A percentile compares a stretch with the other conserved stretches of the same genome.
These are phyloP conservation scores for Argyresthia goedartella DNA, from an alignment of 2,888 invertebrate species.

Conservation along the genomic window DNA sequence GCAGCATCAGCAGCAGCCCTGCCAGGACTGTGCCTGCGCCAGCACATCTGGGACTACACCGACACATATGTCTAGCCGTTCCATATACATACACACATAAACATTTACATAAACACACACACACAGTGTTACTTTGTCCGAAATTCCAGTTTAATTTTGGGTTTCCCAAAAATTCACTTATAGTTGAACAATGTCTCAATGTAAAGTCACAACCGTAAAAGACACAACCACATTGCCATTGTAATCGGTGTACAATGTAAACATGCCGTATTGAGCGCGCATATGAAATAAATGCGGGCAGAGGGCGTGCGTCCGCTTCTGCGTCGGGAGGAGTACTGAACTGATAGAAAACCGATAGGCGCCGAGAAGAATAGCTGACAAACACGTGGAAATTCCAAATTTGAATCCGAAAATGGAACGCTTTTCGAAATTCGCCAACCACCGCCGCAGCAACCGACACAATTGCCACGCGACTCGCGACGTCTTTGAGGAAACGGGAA, in stretches of 20 bases:
- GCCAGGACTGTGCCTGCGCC: neutral
- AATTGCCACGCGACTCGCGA: too few species aligned
- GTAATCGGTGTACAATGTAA: neutral
- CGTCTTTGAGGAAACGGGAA: too few species aligned
- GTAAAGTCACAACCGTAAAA: slow-evolving; percentile 1
- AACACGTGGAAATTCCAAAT: slow-evolving; percentile 1
- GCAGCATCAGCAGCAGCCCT: neutral
- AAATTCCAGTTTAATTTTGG: neutral
- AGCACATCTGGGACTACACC: neutral
- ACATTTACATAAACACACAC: neutral
- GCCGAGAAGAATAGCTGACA: neutral
- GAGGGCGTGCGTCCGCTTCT: neutral
- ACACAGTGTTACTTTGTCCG: neutral
- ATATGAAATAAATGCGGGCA: neutral
- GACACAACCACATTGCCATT: neutral
- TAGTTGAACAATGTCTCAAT: neutral
- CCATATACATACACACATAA: neutral
- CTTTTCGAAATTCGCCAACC: neutral
- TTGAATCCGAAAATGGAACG: neutral
- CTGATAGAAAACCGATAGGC: slow-evolving; percentile 1
- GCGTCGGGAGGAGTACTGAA: slow-evolving; percentile 1
- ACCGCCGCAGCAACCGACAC: neutral
- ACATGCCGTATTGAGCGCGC: neutral
- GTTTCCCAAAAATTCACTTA: neutral
- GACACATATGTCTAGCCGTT: neutral